Evolutionary conservation across 2,888 invertebrate species (phyloP).

Genomic region (Abscondita cerata): DNA sequence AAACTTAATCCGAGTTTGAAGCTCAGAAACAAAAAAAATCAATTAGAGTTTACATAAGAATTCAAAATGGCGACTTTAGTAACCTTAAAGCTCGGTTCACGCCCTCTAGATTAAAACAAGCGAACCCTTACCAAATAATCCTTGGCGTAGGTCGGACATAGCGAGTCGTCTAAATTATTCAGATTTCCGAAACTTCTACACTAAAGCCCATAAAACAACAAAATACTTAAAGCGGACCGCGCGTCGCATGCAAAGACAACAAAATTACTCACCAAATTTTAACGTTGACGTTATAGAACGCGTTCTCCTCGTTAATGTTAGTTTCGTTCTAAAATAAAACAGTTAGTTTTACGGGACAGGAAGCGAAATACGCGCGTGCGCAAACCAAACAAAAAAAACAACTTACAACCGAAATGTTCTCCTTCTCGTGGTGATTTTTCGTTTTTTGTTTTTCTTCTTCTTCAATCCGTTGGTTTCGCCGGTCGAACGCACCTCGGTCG

Average conservation of each 20-base stretch:
- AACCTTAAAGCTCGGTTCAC: no score
- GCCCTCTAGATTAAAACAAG: no score
- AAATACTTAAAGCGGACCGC: constrained; percentile 22
- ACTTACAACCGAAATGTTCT: constrained; percentile 74
- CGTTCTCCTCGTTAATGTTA: constrained; percentile 48
- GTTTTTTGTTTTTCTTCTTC: constrained; percentile 69
- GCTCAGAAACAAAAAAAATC: no score
- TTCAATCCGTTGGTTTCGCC: constrained; percentile 52
- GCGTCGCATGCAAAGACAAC: constrained; percentile 25
- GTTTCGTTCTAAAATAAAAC: constrained; percentile 33
- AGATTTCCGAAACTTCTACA: constrained; percentile 70
- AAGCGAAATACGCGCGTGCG: constrained; percentile 14
- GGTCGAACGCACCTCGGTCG: constrained; percentile 48
- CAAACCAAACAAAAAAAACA: constrained; percentile 31
- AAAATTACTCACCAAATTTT: constrained; percentile 68
- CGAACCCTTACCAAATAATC: constrained; percentile 44
- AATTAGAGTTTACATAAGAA: no score
- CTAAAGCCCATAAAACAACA: constrained; percentile 52
- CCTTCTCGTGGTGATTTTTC: constrained; percentile 69
- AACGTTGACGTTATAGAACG: constrained; percentile 68
- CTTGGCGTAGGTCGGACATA: constrained; percentile 45
- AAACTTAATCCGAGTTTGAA: no score
- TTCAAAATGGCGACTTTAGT: no score
- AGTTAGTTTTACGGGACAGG: constrained; percentile 12
- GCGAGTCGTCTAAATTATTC: constrained; percentile 60